Evolutionary conservation across 2,797 vertebrate genomes (phyloP).

Genomic region (Cuniculus paca): DNA sequence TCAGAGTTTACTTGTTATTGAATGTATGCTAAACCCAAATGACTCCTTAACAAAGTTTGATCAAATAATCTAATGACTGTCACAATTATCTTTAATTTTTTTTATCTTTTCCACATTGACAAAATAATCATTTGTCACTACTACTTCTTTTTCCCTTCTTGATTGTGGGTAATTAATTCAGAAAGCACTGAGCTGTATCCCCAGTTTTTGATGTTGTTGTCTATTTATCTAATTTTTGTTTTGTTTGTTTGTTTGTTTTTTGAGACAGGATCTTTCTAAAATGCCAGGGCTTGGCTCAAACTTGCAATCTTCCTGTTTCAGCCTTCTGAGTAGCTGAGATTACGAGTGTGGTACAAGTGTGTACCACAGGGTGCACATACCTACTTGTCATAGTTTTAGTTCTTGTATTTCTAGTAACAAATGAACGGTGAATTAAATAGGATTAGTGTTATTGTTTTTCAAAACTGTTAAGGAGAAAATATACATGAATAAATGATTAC

Average conservation of each 20-base stretch:
- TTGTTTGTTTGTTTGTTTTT: not conserved
- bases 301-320: not conserved
- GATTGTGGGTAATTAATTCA: not conserved
- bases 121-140: not conserved
- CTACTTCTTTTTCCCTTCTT: not conserved
- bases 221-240: not conserved
- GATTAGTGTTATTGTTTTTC: constrained; percentile 11
- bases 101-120: not conserved
- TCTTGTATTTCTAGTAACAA: not conserved
- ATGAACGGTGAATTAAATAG: not conserved
- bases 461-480: not conserved
- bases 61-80: not conserved
- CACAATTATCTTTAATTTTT: not conserved
- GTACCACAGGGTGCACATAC: not conserved
- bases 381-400: not conserved
- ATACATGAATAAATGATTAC: not conserved
- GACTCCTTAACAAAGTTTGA: not conserved
- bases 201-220: not conserved
- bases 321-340: not conserved
- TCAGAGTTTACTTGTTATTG: not conserved
- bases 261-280: not conserved
- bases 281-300: too few species aligned
- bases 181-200: not conserved
- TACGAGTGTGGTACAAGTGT: not conserved
- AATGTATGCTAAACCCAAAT: not conserved